phyloP scores from a whole-genome alignment of 2,888 invertebrate species.

The Drosophila anomalipes region DNA sequence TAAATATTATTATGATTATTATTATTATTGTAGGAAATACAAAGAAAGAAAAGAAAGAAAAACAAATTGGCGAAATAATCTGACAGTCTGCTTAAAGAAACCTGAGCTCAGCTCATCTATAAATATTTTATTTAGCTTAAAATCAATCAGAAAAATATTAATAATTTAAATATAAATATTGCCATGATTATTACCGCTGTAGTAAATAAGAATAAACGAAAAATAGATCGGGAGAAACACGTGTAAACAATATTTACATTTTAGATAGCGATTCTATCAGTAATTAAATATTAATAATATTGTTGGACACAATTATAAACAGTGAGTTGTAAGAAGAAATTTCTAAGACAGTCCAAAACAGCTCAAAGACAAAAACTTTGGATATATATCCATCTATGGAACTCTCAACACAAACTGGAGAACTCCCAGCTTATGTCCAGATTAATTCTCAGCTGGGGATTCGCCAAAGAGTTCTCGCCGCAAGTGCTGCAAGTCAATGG shows the following conservation, averaged over 20 bases:
- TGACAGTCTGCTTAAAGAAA: too few species aligned
- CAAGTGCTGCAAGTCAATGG: constrained; percentile 38
- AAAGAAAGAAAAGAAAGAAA: background rate
- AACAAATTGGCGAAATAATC: background rate
- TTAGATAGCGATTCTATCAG: background rate
- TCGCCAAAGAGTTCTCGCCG: background rate
- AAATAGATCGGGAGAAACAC: background rate
- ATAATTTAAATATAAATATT: background rate
- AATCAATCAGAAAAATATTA: background rate
- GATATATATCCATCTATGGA: background rate
- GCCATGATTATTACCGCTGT: background rate
- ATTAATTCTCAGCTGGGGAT: background rate
- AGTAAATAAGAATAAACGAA: background rate
- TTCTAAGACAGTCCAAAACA: background rate
- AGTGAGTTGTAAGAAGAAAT: background rate
- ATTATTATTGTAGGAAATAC: background rate
- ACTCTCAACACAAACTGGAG: background rate
- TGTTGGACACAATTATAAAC: background rate
- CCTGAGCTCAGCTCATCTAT: background rate
- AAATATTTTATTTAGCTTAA: background rate
- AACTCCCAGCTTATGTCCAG: background rate
- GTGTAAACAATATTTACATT: background rate
- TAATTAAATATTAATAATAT: background rate
- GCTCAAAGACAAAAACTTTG: background rate
- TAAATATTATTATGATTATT: constrained; percentile 25